Evolutionary conservation across 2,113 vertebrate genomes (phyloP).

Genomic region (Nettapus auritus): DNA sequence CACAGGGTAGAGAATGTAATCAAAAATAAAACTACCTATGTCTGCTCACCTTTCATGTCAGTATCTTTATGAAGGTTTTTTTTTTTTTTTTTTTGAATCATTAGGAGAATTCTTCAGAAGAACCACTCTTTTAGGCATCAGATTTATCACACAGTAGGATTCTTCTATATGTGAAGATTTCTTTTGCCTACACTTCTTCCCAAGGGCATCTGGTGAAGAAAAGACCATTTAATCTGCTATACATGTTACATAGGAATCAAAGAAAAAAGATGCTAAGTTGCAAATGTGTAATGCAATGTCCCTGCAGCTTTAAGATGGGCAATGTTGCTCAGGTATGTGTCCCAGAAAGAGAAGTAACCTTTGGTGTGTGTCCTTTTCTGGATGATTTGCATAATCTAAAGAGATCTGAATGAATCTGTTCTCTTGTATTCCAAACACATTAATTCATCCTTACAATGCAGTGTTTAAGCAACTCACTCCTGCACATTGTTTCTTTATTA

Average conservation of each 20-base stretch:
- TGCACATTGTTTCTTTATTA: constrained; percentile 42
- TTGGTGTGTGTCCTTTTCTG: not conserved
- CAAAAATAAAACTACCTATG: not conserved
- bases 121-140: not conserved
- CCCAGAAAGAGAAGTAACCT: not conserved
- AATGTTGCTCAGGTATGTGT: not conserved
- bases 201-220: not conserved
- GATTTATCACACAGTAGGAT: not conserved
- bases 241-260: not conserved
- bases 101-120: not conserved
- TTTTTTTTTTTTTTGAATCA: not conserved
- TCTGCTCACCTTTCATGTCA: not conserved
- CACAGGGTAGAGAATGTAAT: not conserved
- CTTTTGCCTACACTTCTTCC: not conserved
- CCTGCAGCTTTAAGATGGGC: not conserved
- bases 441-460: not conserved
- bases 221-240: not conserved
- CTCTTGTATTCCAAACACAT: constrained; percentile 9
- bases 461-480: constrained; percentile 45
- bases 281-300: not conserved
- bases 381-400: not conserved
- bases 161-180: not conserved
- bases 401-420: not conserved
- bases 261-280: not conserved
- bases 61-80: not conserved